Evolutionary conservation across 1,140 invertebrate species (phyloP), one percentile per base, ranked within the genome.

Genomic region (Cepaea nemoralis): DNA sequence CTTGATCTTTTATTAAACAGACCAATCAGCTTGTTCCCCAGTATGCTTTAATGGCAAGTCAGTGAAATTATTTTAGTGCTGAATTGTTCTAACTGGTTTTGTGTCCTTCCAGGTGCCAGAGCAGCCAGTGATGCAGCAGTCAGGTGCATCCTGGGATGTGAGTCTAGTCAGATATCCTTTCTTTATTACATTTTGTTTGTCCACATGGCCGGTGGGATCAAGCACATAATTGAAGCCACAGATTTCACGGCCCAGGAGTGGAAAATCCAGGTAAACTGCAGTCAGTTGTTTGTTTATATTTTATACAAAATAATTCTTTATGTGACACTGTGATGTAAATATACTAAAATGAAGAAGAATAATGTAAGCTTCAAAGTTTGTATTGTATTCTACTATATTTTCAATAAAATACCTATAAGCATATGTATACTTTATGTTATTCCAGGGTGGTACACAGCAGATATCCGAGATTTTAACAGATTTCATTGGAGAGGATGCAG

Each of bases 371-470:
- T n/a, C n/a, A n/a, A n/a, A n/a, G n/a, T n/a, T n/a, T n/a, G n/a
- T n/a, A n/a, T n/a, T n/a, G n/a, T n/a, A n/a, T n/a, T n/a, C n/a
- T n/a, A n/a, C n/a, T n/a, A n/a, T n/a, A n/a, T n/a, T n/a, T n/a
- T n/a, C n/a, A n/a, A n/a, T n/a, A n/a, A n/a, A n/a, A n/a, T n/a
- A n/a, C n/a, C n/a, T n/a, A n/a, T n/a, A n/a, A n/a, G n/a, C n/a
- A n/a, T n/a, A n/a, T n/a, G n/a, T n/a, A n/a, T n/a, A n/a, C n/a
- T n/a, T n/a, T n/a, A n/a, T 24, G 77, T 35, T 83, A 19, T 85
- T 87, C 50, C 48, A 92, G 90, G 92, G 92, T 77, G 92, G 92
- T 48, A 87, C 92, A 19, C 91, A 92, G 83, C 90, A 92, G 84
- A 87, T 93, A 33, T 90, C 87, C 69, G n/a, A 87, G 31, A 85